Evolutionary conservation across 1,140 invertebrate species (phyloP), one percentile per base, ranked within the genome.

Genomic region (Lutraria rhynchaena): DNA sequence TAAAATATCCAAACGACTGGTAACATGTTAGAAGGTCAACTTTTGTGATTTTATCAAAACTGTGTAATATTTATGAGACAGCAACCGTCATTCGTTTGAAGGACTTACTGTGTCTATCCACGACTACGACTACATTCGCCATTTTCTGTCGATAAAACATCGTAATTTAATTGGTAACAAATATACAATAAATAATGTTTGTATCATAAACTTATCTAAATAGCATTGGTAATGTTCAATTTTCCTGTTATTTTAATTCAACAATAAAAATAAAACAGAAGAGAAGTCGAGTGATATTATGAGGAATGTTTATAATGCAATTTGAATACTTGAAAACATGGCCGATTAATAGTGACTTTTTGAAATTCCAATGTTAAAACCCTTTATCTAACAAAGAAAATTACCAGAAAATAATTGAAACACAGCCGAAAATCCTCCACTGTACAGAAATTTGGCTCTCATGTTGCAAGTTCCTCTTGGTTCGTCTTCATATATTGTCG

Each of bases 371-470:
- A 27, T 31, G 33, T 22, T 60, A 2, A 27, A 22, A 17, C 3
- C 3, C 15, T 4, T 19, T 22, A 27, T 60, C 19, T 13, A n/a
- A 31, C 35, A 17, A 3, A 35, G 13, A 63, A 33, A 57, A 15
- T 31, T 58, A 80, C 76, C 76, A 69, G 76, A 65, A 58, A 80
- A 80, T 19, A 80, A 22, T 35, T 80, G 63, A 22, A 80, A 80
- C 1, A 70, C 33, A 13, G 60, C 76, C 15, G 63, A 61, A 35
- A 80, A 67, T 3, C 76, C 76, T 17, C 76, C 76, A 35, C 63
- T 80, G 65, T 67, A 80, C 1, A 69, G 24, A 46, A 80, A 80
- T 17, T 70, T 69, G 3, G 76, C 63, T 33, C 76, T 57, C 4
- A 46, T 0, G 33, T 69, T 80, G 24, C 76, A 69, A 7, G 76